Conservation (phyloP, 2,888 invertebrate species). For the Lissocephala sabroskyi region DNA sequence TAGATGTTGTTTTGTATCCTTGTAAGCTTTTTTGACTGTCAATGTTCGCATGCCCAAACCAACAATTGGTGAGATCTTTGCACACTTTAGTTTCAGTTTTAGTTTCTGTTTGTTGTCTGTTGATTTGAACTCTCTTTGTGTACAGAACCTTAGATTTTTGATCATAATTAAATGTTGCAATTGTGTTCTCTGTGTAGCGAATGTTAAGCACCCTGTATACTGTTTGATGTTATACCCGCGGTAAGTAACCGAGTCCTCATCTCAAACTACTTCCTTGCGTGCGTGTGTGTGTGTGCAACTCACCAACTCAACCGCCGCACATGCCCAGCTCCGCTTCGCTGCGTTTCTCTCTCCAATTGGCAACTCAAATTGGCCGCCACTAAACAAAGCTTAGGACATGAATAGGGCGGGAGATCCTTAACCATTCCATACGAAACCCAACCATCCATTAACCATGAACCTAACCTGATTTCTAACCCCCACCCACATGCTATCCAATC, state of each 20-base stretch:
- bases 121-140: too few relatives aligned
- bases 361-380: constrained; percentile 15
- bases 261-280: constrained; percentile 7
- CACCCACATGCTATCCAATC: too few relatives aligned
- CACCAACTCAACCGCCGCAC: too few relatives aligned
- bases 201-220: constrained; percentile 70
- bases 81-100: constrained; percentile 1
- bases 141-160: constrained; percentile 43
- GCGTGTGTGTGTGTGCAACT: too few relatives aligned
- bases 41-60: background rate
- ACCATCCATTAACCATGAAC: constrained; percentile 20
- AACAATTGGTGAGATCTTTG: too few relatives aligned
- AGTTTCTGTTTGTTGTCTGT: too few relatives aligned
- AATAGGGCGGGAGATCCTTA: too few relatives aligned
- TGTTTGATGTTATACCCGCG: constrained; percentile 69
- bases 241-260: constrained; percentile 59
- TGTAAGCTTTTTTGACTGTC: constrained; percentile 40
- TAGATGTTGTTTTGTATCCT: constrained; percentile 16
- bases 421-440: too few relatives aligned
- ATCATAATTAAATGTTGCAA: constrained; percentile 68
- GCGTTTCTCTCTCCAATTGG: too few relatives aligned
- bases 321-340: too few relatives aligned
- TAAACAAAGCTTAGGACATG: too few relatives aligned
- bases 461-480: too few relatives aligned
- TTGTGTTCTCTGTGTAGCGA: constrained; percentile 70